phyloP scores from a whole-genome alignment of 2,888 invertebrate species.

The Monochamus alternatus region DNA sequence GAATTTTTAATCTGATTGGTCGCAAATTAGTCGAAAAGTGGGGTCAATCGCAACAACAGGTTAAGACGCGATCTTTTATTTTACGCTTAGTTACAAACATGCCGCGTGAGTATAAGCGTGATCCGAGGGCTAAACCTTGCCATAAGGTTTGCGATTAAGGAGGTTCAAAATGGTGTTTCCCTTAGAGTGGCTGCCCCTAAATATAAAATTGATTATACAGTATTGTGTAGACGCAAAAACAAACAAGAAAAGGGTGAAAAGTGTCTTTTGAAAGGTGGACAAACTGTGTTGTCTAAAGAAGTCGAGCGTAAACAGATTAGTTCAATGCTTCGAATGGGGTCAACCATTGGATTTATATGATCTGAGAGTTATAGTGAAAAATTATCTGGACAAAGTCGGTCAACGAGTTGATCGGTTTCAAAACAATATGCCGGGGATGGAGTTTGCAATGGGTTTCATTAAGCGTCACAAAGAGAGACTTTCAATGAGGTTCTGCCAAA shows the following conservation, averaged over 20 bases:
- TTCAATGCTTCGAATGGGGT: constrained; percentile 21
- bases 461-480: constrained; percentile 30
- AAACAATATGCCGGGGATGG: constrained; percentile 23
- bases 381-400: constrained; percentile 32
- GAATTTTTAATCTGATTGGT: constrained; percentile 29
- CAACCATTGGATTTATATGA: constrained; percentile 32
- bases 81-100: neutral
- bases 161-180: constrained; percentile 4
- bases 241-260: constrained; percentile 7
- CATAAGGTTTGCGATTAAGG: constrained; percentile 3
- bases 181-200: neutral
- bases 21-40: constrained; percentile 23
- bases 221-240: constrained; percentile 8
- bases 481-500: constrained; percentile 32
- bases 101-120: constrained; percentile 8
- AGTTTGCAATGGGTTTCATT: constrained; percentile 34
- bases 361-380: constrained; percentile 36
- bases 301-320: constrained; percentile 3
- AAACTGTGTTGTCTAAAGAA: constrained; percentile 13
- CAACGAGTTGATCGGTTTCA: constrained; percentile 29
- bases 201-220: constrained; percentile 10
- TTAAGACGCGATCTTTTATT: neutral
- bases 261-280: constrained; percentile 4
- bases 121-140: neutral
- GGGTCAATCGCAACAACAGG: neutral